phyloP scores from a whole-genome alignment of 2,888 invertebrate species.

The Arctia plantaginis region DNA sequence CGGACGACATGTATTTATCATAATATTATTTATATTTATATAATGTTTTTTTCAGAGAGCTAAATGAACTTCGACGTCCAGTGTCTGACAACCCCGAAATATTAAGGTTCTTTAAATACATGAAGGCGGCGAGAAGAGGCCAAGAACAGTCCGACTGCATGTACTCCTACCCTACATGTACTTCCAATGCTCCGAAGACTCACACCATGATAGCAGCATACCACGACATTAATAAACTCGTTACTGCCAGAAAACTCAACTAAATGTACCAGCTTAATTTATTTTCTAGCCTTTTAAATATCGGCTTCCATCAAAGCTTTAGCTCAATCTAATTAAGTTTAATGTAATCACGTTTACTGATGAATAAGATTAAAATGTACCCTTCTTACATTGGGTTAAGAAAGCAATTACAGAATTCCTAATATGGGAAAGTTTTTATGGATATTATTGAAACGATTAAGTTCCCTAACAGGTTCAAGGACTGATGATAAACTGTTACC shows the following conservation, averaged over 20 bases:
- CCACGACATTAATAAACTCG: constrained; percentile 95
- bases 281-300: not conserved
- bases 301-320: not conserved
- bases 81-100: constrained; percentile 95
- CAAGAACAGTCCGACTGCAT: constrained; percentile 93
- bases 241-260: constrained; percentile 90
- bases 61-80: constrained; percentile 94
- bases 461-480: not conserved
- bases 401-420: not conserved
- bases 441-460: too few species aligned
- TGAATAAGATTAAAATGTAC: not conserved
- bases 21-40: too few species aligned
- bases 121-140: constrained; percentile 94
- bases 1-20: not conserved
- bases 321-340: not conserved
- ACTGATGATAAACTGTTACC: not conserved
- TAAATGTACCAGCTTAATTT: not conserved
- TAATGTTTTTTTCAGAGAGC: constrained; percentile 86
- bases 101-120: constrained; percentile 94
- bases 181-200: constrained; percentile 87
- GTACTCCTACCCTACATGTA: constrained; percentile 88
- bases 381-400: not conserved
- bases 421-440: not conserved
- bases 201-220: constrained; percentile 95
- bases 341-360: not conserved